Conservation (phyloP, 1,140 invertebrate species). For the Spodoptera frugiperda region DNA sequence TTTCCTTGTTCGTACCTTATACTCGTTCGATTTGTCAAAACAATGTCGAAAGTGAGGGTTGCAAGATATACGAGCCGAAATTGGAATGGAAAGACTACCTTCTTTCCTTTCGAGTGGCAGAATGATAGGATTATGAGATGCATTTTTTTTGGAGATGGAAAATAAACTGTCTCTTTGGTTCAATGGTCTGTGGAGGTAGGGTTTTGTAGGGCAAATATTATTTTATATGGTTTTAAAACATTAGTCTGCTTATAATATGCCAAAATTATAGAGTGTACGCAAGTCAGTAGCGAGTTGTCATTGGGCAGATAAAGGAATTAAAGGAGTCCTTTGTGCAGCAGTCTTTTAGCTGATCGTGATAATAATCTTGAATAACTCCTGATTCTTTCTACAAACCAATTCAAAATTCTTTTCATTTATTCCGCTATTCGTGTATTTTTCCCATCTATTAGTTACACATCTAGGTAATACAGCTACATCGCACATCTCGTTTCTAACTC, state of each 20-base stretch:
- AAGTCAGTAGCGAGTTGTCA: no score
- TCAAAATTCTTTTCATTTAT: background rate
- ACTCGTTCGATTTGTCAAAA: conserved; percentile 32
- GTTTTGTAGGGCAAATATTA: background rate
- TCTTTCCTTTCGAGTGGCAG: background rate
- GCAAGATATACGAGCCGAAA: conserved; percentile 19
- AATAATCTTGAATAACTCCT: no score
- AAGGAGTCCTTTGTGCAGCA: background rate
- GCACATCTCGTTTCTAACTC: conserved; percentile 48
- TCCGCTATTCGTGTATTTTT: background rate
- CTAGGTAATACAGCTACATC: conserved; percentile 27
- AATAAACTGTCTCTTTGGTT: no score
- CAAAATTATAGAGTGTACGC: no score
- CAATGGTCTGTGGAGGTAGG: background rate
- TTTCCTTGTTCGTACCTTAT: conserved; percentile 12
- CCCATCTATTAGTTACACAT: conserved; percentile 40
- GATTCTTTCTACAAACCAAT: no score
- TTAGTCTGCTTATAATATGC: no score
- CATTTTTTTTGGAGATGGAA: background rate
- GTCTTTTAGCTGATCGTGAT: no score
- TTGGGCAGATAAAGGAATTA: background rate
- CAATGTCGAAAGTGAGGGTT: conserved; percentile 12
- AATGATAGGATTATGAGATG: background rate
- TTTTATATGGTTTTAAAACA: background rate
- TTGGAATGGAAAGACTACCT: conserved; percentile 1